Base-by-base conservation (phyloP, 2,797 vertebrate species). In the Chloroceryle amazona region DNA sequence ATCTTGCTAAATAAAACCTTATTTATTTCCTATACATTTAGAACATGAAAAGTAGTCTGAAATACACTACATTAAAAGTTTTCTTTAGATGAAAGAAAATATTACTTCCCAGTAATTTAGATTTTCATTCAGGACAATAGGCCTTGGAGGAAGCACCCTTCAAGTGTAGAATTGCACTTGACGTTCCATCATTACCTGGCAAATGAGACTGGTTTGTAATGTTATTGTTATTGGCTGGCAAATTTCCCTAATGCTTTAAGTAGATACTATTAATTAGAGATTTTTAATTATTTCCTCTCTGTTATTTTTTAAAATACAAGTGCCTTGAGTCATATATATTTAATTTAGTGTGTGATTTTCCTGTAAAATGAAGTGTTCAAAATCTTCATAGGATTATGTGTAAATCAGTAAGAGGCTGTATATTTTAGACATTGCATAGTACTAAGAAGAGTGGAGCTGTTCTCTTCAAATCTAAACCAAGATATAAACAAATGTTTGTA, bases 181-280 rank as follows among this genome's bases (percentile, higher is more conserved):
- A 86, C 63, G 18, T 88, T 70, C 51, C 33, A 60, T 75, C 14
- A 1, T 62, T 60, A 91, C 16, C 70, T 86, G 46, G 47, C 60
- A 91, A 57, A 72, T 72, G 68, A 84, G 13, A 12, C 52, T 90
- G 42, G n/a, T 95, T 94, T 96, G 31, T 82, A 81, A 49, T 47
- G 29, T 49, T 85, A 1, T 35, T 85, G 57, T 42, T 96, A 90
- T 66, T 83, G 85, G 6, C 72, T 91, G 51, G 14, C 29, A 68
- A 62, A 54, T 67, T 86, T 79, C 19, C 29, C 33, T 76, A 58
- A 81, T 84, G 29, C 8, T 81, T 75, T 58, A 86, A 70, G 52
- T 73, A 61, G 11, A 6, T 22, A 42, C 54, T 62, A 90, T 94
- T 92, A 89, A 78, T 90, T 49, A 89, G 51, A 65, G 57, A 63